Percentiles rank a stretch among this genome's conserved stretches.
Conservation (phyloP, 2,888 invertebrate genomes). For the Ophioninae sp. region DNA sequence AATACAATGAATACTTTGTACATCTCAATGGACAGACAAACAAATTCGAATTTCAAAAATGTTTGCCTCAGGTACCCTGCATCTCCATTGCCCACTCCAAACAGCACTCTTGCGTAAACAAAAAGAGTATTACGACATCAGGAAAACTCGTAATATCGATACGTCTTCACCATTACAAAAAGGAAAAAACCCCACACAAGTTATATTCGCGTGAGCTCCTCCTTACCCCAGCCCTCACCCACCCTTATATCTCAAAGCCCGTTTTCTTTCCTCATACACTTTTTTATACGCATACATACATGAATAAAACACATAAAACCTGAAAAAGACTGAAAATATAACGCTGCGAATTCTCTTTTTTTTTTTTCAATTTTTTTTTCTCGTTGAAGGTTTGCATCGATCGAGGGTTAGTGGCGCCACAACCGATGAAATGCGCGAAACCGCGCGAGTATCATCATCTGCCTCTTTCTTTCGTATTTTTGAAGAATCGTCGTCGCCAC, state of each 20-base stretch:
- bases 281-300: not conserved
- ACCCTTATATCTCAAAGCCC: not conserved
- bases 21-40: no score
- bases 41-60: no score
- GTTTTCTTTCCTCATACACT: not conserved
- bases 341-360: not conserved
- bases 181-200: not conserved
- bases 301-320: not conserved
- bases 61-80: no score
- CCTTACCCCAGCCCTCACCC: not conserved
- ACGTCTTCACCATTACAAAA: not conserved
- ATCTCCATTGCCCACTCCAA: no score
- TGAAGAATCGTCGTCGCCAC: conserved; percentile 6
- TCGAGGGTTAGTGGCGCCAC: not conserved
- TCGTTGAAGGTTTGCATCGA: not conserved
- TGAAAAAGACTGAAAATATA: not conserved
- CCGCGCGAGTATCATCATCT: not conserved
- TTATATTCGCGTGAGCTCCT: not conserved
- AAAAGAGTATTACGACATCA: not conserved
- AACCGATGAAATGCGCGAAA: not conserved
- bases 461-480: conserved; percentile 19
- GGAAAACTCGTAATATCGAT: not conserved
- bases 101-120: no score
- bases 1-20: no score
- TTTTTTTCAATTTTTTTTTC: not conserved